A percentile compares a stretch with the other conserved stretches of the same genome.
phyloP scores from a whole-genome alignment of 1,140 invertebrate genomes.

The Platyscapa corneri region DNA sequence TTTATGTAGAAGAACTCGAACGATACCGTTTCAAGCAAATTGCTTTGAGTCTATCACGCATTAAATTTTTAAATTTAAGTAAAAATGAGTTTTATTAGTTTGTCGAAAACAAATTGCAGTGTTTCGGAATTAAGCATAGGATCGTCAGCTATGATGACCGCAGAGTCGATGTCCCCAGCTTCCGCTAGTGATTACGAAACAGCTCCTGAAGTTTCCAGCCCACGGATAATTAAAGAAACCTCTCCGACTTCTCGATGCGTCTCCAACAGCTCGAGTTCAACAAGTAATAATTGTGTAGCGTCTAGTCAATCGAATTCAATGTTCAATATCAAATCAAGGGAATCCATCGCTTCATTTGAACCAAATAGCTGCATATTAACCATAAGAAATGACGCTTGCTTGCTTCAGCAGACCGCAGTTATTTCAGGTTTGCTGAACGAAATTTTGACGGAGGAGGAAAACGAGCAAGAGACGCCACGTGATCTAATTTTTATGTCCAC shows the following conservation, averaged over 20 bases:
- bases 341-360: neutral
- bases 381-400: constrained; percentile 25
- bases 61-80: neutral
- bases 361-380: neutral
- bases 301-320: neutral
- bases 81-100: constrained; percentile 31
- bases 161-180: neutral
- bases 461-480: neutral
- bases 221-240: neutral
- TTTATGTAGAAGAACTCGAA: neutral
- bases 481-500: neutral
- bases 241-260: neutral
- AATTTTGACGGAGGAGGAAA: neutral
- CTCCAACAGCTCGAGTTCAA: neutral
- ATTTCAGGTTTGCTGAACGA: constrained; percentile 30
- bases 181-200: constrained; percentile 44
- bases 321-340: neutral
- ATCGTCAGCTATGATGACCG: constrained; percentile 19
- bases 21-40: neutral
- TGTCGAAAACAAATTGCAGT: neutral
- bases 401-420: neutral
- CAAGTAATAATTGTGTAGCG: neutral
- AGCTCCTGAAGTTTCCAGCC: constrained; percentile 19
- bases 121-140: constrained; percentile 21
- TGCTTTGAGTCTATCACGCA: no score